Evolutionary conservation across 2,113 vertebrate genomes (phyloP).

Genomic region (Solenodon paradoxus): DNA sequence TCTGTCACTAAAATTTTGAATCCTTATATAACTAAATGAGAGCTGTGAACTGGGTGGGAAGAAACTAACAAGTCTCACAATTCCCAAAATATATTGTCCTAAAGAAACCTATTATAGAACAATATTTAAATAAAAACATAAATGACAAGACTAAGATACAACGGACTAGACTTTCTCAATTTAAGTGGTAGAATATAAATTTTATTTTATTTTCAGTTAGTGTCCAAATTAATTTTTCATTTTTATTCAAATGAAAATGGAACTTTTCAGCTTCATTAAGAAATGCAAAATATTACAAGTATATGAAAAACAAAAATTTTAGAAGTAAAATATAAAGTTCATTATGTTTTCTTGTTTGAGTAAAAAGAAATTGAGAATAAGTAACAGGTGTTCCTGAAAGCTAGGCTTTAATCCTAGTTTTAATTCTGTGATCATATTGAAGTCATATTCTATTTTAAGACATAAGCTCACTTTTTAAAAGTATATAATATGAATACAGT

Average conservation of each 20-base stretch:
- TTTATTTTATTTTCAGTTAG: conserved; percentile 23
- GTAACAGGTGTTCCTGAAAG: conserved; percentile 58
- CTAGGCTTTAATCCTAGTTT: conserved; percentile 59
- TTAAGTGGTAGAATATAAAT: not conserved
- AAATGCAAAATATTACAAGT: not conserved
- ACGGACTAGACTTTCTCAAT: not conserved
- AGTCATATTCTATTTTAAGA: conserved; percentile 71
- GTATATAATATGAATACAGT: conserved; percentile 16
- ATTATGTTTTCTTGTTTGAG: not conserved
- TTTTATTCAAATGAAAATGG: not conserved
- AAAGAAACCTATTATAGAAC: not conserved
- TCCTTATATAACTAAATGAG: conserved; percentile 35
- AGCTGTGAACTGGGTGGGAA: not conserved
- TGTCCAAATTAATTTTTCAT: not conserved
- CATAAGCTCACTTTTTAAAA: conserved; percentile 53
- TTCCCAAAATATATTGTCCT: not conserved
- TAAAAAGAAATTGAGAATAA: conserved; percentile 55
- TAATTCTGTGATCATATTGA: conserved; percentile 44
- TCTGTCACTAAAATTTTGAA: conserved; percentile 46
- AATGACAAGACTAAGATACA: not conserved
- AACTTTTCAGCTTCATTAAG: not conserved
- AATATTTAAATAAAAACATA: conserved; percentile 8
- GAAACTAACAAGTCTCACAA: not conserved
- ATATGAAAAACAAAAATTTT: not conserved
- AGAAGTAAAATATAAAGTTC: conserved; percentile 13